Evolutionary conservation across 1,140 invertebrate genomes (phyloP).

Genomic region (Lordiphosa collinella): DNA sequence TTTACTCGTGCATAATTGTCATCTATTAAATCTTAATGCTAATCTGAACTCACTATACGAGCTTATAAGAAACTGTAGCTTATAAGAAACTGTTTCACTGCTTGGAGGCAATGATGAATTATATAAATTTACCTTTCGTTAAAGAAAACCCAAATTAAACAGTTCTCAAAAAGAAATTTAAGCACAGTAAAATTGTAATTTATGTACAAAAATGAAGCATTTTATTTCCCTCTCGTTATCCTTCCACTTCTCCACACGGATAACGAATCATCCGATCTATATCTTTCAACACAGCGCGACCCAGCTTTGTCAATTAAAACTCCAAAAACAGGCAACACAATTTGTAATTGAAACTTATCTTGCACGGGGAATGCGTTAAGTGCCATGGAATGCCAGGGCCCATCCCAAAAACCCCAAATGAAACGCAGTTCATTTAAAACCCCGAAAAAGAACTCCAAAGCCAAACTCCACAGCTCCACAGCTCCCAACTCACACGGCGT

Average conservation of each 20-base stretch:
- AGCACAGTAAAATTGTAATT: no score
- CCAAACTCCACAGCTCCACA: constrained; percentile 3
- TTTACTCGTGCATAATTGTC: no score
- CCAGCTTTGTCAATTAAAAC: constrained; percentile 62
- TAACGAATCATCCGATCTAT: constrained; percentile 54
- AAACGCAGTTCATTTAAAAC: constrained; percentile 57
- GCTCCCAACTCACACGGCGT: constrained; percentile 49
- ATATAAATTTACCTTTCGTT: no score
- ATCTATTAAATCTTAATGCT: no score
- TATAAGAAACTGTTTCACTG: no score
- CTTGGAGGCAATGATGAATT: no score
- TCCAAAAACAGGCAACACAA: constrained; percentile 59
- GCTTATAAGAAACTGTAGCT: no score
- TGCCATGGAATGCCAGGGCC: constrained; percentile 61
- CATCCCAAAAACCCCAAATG: constrained; percentile 24
- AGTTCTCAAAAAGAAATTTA: no score
- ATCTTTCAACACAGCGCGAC: constrained; percentile 20
- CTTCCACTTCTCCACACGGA: constrained; percentile 13
- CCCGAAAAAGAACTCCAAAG: constrained; percentile 22
- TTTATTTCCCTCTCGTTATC: no score
- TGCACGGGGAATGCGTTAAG: constrained; percentile 63
- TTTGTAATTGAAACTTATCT: constrained; percentile 77
- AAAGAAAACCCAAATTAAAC: no score
- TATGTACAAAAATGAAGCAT: no score
- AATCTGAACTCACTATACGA: no score